A percentile compares a stretch with the other conserved stretches of the same genome.
Evolutionary conservation across 1,140 invertebrate genomes (phyloP).

Genomic region (Drosophila arizonae): DNA sequence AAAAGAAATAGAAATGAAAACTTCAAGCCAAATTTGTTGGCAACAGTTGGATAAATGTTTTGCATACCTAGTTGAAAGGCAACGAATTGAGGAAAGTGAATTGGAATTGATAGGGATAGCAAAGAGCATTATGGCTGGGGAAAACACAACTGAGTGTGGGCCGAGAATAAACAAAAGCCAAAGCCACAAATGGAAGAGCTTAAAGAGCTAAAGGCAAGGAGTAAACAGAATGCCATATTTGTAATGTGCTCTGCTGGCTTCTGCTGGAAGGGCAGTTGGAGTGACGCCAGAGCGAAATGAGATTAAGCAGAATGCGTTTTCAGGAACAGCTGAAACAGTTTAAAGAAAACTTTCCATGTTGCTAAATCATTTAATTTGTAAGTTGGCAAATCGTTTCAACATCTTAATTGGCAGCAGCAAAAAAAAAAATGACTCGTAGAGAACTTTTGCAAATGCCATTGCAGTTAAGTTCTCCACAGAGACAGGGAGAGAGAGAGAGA

Average conservation of each 20-base stretch:
- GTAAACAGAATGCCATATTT: no score
- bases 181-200: no score
- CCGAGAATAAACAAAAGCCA: no score
- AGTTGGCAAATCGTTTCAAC: conserved; percentile 56
- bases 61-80: conserved; percentile 13
- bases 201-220: no score
- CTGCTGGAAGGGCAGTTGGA: no score
- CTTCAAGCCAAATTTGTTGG: conserved; percentile 4
- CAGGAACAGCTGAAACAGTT: conserved; percentile 32
- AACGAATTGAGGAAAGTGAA: conserved; percentile 1
- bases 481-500: conserved; percentile 10
- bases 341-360: conserved; percentile 38
- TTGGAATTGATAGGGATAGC: background rate
- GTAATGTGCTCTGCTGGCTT: no score
- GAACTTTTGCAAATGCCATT: conserved; percentile 38
- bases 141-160: no score
- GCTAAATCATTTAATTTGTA: conserved; percentile 51
- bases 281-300: background rate
- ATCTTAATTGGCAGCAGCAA: conserved; percentile 59
- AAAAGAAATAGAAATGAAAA: conserved; percentile 1
- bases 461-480: conserved; percentile 31
- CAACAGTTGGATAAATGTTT: conserved; percentile 18
- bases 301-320: conserved; percentile 9
- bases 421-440: background rate
- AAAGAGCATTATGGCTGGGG: background rate